Conservation (phyloP, 2,113 vertebrate genomes). For the Gobio gobio region DNA sequence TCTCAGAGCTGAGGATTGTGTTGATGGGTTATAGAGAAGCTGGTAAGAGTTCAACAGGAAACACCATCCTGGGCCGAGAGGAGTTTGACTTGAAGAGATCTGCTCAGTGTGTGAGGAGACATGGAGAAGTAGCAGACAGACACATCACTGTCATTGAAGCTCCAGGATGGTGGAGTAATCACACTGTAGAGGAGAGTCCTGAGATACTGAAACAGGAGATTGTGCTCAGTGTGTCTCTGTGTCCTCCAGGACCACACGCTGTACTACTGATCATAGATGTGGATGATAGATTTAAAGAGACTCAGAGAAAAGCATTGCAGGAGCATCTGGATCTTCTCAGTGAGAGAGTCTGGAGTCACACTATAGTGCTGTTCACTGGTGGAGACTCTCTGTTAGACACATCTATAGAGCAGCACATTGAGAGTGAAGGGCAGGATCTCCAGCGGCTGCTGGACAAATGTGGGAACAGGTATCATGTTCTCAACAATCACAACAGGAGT, state of each 20-base stretch:
- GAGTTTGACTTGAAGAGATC: conserved; percentile 3
- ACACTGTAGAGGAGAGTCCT: too few relatives aligned
- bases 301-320: background rate
- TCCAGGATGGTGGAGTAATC: too few relatives aligned
- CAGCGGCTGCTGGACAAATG: background rate
- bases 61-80: conserved; percentile 7
- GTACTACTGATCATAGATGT: background rate
- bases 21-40: background rate
- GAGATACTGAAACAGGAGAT: too few relatives aligned
- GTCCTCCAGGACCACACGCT: background rate
- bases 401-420: conserved; percentile 1
- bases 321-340: background rate
- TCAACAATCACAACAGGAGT: background rate
- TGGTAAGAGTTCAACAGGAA: conserved; percentile 20
- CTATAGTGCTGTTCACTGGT: background rate
- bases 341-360: conserved; percentile 1
- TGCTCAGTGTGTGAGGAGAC: conserved; percentile 10
- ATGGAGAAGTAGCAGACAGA: conserved; percentile 12
- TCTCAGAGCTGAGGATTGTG: conserved; percentile 25
- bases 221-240: too few relatives aligned
- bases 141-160: too few relatives aligned
- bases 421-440: background rate
- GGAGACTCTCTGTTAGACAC: conserved; percentile 1
- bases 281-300: background rate
- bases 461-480: background rate